phyloP scores from a whole-genome alignment of 2,797 vertebrate species.

The Lates japonicus region DNA sequence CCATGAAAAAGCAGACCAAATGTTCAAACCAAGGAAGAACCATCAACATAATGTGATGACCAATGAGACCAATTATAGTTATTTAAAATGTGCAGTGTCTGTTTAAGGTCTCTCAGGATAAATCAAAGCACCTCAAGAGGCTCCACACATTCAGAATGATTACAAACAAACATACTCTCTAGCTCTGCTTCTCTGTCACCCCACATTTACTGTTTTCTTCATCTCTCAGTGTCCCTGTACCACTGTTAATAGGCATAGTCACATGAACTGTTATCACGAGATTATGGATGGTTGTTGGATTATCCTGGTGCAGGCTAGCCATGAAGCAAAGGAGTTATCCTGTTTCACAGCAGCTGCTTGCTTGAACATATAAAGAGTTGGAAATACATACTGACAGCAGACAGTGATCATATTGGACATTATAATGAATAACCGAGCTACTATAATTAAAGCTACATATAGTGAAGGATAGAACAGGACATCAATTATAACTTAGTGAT shows the following conservation, averaged over 20 bases:
- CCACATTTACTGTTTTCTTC: constrained; percentile 5
- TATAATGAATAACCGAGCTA: not conserved
- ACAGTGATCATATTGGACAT: not conserved
- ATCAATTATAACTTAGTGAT: not conserved
- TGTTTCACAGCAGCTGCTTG: not conserved
- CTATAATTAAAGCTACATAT: not conserved
- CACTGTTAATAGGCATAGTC: constrained; percentile 27
- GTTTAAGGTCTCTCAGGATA: constrained; percentile 35
- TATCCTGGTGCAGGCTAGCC: constrained; percentile 14
- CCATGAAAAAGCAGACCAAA: constrained; percentile 24
- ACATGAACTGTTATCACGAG: constrained; percentile 2
- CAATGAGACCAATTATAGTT: constrained; percentile 52
- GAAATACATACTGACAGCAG: not conserved
- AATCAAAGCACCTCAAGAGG: constrained; percentile 40
- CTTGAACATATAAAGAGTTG: not conserved
- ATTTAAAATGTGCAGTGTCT: constrained; percentile 50
- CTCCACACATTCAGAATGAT: constrained; percentile 35
- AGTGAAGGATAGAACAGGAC: not conserved
- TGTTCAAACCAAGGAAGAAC: constrained; percentile 14
- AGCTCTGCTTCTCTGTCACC: constrained; percentile 6
- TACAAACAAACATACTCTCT: constrained; percentile 6
- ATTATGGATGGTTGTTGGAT: constrained; percentile 20
- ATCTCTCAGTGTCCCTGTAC: constrained; percentile 13
- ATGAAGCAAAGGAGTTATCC: constrained; percentile 16
- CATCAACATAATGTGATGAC: constrained; percentile 29